Conservation (phyloP, 2,797 vertebrate genomes). For the Carcharodon carcharias region DNA sequence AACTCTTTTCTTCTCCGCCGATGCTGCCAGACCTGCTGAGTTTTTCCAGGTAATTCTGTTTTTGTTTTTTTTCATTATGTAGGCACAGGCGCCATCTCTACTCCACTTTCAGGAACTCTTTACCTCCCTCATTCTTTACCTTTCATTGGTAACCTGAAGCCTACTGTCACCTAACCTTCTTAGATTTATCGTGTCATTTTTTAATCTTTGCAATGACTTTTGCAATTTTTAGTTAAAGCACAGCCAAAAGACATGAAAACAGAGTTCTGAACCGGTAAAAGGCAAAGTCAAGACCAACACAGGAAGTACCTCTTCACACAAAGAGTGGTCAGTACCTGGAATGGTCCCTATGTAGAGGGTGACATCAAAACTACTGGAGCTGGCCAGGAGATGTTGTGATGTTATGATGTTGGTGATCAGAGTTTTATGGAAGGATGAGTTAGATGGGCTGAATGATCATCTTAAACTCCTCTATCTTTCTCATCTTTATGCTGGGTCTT, state of each 20-base stretch:
- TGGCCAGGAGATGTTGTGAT: not conserved
- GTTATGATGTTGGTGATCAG: not conserved
- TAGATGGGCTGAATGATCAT: not conserved
- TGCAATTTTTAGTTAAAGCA: not conserved
- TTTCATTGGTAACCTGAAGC: not conserved
- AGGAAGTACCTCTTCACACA: not conserved
- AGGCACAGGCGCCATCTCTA: not conserved
- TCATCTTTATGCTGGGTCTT: not conserved
- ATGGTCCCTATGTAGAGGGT: not conserved
- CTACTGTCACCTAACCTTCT: not conserved
- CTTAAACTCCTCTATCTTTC: not conserved
- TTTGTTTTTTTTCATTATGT: constrained; percentile 10
- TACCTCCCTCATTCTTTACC: not conserved
- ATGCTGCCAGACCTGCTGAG: too few relatives aligned
- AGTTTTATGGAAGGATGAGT: not conserved
- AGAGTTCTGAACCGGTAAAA: not conserved
- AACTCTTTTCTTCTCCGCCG: too few relatives aligned
- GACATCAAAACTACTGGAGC: not conserved
- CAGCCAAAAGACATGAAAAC: not conserved
- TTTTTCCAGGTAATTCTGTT: too few relatives aligned
- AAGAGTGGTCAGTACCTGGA: not conserved
- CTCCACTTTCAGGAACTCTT: not conserved
- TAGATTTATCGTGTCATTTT: not conserved
- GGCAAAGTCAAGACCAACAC: not conserved
- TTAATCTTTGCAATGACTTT: not conserved